Evolutionary conservation across 2,888 invertebrate species (phyloP).

Genomic region (Tachystola acroxantha): DNA sequence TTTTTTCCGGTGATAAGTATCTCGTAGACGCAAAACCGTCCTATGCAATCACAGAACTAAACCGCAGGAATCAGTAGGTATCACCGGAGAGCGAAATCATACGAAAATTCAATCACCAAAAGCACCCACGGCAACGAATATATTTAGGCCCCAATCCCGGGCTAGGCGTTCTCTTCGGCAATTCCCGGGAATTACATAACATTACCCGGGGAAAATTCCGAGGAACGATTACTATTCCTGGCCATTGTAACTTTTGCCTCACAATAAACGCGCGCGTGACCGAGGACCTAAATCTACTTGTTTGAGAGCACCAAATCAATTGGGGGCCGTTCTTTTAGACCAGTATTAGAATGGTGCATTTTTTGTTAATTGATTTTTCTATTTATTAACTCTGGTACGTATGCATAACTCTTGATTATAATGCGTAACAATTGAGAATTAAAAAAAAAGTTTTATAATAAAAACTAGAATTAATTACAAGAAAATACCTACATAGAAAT

Average conservation of each 20-base stretch:
- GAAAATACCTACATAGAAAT: no score
- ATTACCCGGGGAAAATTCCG: constrained; percentile 21
- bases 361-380: no score
- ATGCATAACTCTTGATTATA: no score
- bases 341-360: no score
- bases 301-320: constrained; percentile 62
- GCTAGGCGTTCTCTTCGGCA: constrained; percentile 18
- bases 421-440: no score
- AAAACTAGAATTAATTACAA: no score
- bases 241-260: constrained; percentile 59
- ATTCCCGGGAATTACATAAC: constrained; percentile 55
- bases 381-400: no score
- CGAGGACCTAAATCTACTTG: constrained; percentile 53
- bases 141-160: constrained; percentile 12
- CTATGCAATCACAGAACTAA: no score
- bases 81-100: background rate
- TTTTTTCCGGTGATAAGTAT: no score
- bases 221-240: constrained; percentile 45
- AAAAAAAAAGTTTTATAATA: no score
- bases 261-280: constrained; percentile 68
- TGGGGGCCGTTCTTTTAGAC: constrained; percentile 25
- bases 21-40: no score
- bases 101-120: background rate
- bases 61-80: no score
- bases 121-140: constrained; percentile 7